Evolutionary conservation across 1,140 invertebrate species (phyloP), one percentile per base, ranked within the genome.

Genomic region (Diorhabda carinulata): DNA sequence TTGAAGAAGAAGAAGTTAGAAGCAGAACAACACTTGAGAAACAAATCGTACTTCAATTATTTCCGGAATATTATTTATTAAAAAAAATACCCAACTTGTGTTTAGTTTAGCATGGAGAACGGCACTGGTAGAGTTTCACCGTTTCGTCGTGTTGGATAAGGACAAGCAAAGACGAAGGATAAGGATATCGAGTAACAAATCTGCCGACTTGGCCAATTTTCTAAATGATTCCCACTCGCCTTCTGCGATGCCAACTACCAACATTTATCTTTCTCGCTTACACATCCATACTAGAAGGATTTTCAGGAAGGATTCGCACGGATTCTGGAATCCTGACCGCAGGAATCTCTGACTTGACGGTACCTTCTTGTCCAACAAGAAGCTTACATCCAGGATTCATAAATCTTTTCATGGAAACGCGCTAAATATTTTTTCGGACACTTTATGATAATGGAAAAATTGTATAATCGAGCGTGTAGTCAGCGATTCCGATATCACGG

Each of bases 221-320:
- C 61, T 62, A 62, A 62, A 62, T 62, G 61, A 62, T 62, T 62
- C 61, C 43, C 41, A 10, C 61, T 43, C 61, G 61, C 43, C 61
- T 62, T 62, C 43, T 43, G 44, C 61, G 61, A 10, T 10, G 43
- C 62, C 63, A 62, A 47, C 47, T 6, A 52, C 47, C 47, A 65
- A 57, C 61, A 47, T 59, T 69, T 45, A 64, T 45, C 63, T 69
- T 65, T 57, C 42, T 40, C 44, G 57, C 44, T 69, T 44, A 69
- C 44, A 43, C 6, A 41, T 43, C 61, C 47, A 52, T 52, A 52
- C 47, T n/a, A 52, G 47, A 52, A 52, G 47, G 47, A 52, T 52
- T 52, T 52, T 52, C 47, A n/a, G 47, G n/a, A 52, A 52, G 47
- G 47, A 52, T 52, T 52, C 47, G 47, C 47, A 52, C 47, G 47